phyloP scores from a whole-genome alignment of 2,888 invertebrate genomes.

The Globia sparganii region DNA sequence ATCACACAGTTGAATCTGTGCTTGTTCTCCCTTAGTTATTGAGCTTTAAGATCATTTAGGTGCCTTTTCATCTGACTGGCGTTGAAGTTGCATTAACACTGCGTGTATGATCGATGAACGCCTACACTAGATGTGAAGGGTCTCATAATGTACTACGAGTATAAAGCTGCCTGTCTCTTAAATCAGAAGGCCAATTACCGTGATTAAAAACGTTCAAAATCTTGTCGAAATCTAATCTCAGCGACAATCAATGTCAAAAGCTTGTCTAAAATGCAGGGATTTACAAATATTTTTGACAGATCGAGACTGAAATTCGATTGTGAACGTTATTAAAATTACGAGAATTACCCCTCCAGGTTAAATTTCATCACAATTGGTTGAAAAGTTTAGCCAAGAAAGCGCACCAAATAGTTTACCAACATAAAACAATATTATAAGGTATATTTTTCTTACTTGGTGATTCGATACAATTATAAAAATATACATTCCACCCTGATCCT shows the following conservation, averaged over 20 bases:
- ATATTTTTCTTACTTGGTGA: neutral
- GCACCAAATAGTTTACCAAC: neutral
- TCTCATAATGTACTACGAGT: neutral
- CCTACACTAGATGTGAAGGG: neutral
- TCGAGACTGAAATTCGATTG: neutral
- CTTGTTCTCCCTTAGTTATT: neutral
- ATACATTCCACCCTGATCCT: constrained; percentile 7
- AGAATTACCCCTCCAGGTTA: neutral
- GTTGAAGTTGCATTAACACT: neutral
- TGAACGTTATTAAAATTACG: neutral
- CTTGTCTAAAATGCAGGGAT: neutral
- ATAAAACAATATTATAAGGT: neutral
- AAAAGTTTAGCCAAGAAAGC: neutral
- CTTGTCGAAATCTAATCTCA: too few relatives aligned
- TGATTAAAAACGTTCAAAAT: neutral
- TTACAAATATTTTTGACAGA: neutral
- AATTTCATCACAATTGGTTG: neutral
- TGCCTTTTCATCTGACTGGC: neutral
- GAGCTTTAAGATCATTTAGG: neutral
- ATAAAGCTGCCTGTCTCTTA: neutral
- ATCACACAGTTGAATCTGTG: neutral
- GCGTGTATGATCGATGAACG: neutral
- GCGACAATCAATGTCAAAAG: neutral
- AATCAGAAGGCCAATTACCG: neutral
- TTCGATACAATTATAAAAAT: constrained; percentile 11